A percentile compares a stretch with the other conserved stretches of the same genome.
phyloP scores from a whole-genome alignment of 2,113 vertebrate genomes.

The Spea bombifrons region DNA sequence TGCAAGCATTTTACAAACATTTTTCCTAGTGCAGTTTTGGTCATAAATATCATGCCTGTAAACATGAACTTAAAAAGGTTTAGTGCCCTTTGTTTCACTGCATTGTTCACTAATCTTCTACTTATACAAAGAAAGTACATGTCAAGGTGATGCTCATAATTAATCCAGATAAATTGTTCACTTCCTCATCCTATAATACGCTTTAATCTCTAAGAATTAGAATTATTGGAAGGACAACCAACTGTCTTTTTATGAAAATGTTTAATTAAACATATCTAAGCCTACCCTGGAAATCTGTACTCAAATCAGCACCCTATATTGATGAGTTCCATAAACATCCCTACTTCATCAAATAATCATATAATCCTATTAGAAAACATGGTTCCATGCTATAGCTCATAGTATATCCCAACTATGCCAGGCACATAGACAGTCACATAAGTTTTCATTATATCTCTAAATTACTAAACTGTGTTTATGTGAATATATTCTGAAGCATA shows the following conservation, averaged over 20 bases:
- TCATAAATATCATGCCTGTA: not conserved
- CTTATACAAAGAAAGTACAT: not conserved
- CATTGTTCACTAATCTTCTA: not conserved
- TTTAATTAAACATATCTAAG: not conserved
- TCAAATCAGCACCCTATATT: too few species aligned
- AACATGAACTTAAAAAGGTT: not conserved
- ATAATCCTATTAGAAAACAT: not conserved
- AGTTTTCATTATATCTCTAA: too few species aligned
- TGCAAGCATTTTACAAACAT: too few species aligned
- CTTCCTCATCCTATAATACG: conserved; percentile 19
- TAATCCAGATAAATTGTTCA: conserved; percentile 17
- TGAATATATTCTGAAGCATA: too few species aligned
- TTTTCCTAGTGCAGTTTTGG: not conserved
- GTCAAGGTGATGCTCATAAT: conserved; percentile 14
- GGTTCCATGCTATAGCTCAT: too few species aligned
- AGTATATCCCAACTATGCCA: too few species aligned
- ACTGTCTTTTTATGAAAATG: not conserved
- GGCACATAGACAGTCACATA: too few species aligned
- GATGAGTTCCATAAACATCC: not conserved
- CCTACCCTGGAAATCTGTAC: not conserved
- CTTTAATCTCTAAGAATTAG: conserved; percentile 3
- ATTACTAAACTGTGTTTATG: too few species aligned
- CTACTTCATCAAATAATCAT: not conserved
- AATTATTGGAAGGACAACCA: not conserved
- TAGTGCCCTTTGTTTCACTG: not conserved